Evolutionary conservation across 2,888 invertebrate species (phyloP).

Genomic region (Parochlus steinenii): DNA sequence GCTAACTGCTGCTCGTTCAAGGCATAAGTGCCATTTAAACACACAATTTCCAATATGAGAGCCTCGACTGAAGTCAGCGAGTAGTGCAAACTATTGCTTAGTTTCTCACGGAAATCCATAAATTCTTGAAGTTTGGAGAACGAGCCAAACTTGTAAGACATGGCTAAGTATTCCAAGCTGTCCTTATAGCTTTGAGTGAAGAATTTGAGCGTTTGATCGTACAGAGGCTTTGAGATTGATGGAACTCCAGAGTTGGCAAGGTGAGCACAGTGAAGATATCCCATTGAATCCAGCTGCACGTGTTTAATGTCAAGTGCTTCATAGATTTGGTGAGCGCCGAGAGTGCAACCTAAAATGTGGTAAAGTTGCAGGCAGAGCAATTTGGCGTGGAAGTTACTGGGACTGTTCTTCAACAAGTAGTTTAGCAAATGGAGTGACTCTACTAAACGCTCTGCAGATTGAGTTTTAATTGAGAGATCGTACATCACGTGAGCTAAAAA

Average conservation of each 20-base stretch:
- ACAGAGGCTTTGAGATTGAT: conserved; percentile 47
- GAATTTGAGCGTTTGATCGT: conserved; percentile 65
- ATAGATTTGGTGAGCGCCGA: conserved; percentile 57
- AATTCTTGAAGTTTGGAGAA: conserved; percentile 86
- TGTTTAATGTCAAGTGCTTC: conserved; percentile 79
- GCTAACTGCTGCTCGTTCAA: conserved; percentile 35
- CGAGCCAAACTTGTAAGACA: conserved; percentile 87
- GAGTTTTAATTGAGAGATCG: conserved; percentile 35
- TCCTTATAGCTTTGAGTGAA: conserved; percentile 81
- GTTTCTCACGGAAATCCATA: conserved; percentile 61
- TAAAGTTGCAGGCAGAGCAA: conserved; percentile 68
- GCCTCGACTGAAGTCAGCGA: conserved; percentile 47
- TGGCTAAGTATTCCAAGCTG: conserved; percentile 78
- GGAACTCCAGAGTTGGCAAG: conserved; percentile 57
- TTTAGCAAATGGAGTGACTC: conserved; percentile 56
- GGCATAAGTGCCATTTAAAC: conserved; percentile 25
- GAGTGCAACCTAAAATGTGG: conserved; percentile 52
- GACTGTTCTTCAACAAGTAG: conserved; percentile 54
- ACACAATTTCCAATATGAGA: conserved; percentile 49
- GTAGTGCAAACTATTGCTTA: conserved; percentile 69
- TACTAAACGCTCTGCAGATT: conserved; percentile 38
- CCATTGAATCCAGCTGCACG: conserved; percentile 81
- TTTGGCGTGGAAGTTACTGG: conserved; percentile 80
- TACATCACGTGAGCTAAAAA: conserved; percentile 28
- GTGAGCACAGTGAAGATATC: conserved; percentile 64